These are phyloP conservation scores for Tuta absoluta DNA, from an alignment of 2,888 invertebrate genomes.

Conservation along the genomic window DNA sequence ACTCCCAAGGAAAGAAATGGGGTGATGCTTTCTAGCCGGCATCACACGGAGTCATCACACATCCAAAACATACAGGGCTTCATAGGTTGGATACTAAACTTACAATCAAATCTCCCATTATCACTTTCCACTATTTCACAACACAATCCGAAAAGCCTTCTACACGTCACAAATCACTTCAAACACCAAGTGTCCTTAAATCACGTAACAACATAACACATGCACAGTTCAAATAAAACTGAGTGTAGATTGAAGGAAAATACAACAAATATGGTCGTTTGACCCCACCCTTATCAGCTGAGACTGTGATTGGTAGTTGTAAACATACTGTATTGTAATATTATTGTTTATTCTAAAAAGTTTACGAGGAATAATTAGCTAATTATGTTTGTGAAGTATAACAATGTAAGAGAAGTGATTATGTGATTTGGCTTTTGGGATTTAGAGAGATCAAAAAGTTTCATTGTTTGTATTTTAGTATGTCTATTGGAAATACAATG, in stretches of 20 bases:
- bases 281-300: conserved; percentile 23
- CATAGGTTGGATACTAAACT: too few relatives aligned
- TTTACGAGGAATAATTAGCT: conserved; percentile 21
- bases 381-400: conserved; percentile 14
- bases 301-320: conserved; percentile 20
- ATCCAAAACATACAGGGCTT: too few relatives aligned
- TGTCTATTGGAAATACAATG: neutral
- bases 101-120: conserved; percentile 57
- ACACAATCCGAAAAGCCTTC: neutral
- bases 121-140: neutral
- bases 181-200: neutral
- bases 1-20: too few relatives aligned
- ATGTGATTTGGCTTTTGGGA: conserved; percentile 10
- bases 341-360: conserved; percentile 7
- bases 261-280: conserved; percentile 13
- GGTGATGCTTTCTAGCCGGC: too few relatives aligned
- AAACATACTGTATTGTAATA: neutral
- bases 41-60: too few relatives aligned
- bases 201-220: conserved; percentile 14
- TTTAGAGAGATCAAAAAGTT: neutral
- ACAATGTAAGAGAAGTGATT: neutral
- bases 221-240: conserved; percentile 27
- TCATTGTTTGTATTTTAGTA: neutral
- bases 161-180: neutral
- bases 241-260: conserved; percentile 21